Evolutionary conservation across 35 echinoderm and acorn worm species (phyloP).

Genomic region (Holothuria glaberrima): DNA sequence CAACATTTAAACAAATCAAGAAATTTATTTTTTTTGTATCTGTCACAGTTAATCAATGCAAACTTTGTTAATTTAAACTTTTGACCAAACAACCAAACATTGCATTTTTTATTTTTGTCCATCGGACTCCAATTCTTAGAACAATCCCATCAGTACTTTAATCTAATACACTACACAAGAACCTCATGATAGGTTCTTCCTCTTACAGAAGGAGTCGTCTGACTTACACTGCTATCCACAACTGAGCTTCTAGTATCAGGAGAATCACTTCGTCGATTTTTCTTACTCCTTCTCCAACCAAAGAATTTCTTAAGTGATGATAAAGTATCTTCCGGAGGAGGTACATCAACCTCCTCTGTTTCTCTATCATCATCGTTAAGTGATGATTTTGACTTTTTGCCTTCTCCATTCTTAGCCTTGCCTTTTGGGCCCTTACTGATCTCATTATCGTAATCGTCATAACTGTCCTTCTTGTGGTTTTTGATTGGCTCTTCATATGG

Average conservation of each 20-base stretch:
- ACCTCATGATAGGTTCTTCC: slow-evolving; percentile 44
- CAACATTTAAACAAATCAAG: no score
- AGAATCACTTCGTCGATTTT: slow-evolving; percentile 12
- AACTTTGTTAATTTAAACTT: no score
- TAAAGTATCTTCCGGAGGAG: slow-evolving; percentile 1
- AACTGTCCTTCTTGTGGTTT: not conserved
- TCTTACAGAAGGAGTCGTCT: slow-evolving; percentile 25
- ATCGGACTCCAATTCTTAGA: no score
- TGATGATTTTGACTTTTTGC: not conserved
- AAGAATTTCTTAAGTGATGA: slow-evolving; percentile 34
- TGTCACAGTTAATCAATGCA: no score
- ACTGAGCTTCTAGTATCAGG: slow-evolving; percentile 34
- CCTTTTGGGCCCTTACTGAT: not conserved
- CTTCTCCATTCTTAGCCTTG: slow-evolving; percentile 5
- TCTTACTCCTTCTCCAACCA: slow-evolving; percentile 16
- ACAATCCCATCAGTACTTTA: no score
- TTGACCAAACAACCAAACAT: no score
- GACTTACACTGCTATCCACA: slow-evolving; percentile 39
- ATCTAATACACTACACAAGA: not conserved
- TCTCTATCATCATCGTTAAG: not conserved
- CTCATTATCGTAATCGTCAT: not conserved
- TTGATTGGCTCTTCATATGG: slow-evolving; percentile 19
- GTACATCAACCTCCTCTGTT: not conserved
- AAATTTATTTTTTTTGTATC: no score
- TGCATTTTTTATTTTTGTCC: no score